Evolutionary conservation across 2,888 invertebrate genomes (phyloP).

Genomic region (Anagyrus pseudococci): DNA sequence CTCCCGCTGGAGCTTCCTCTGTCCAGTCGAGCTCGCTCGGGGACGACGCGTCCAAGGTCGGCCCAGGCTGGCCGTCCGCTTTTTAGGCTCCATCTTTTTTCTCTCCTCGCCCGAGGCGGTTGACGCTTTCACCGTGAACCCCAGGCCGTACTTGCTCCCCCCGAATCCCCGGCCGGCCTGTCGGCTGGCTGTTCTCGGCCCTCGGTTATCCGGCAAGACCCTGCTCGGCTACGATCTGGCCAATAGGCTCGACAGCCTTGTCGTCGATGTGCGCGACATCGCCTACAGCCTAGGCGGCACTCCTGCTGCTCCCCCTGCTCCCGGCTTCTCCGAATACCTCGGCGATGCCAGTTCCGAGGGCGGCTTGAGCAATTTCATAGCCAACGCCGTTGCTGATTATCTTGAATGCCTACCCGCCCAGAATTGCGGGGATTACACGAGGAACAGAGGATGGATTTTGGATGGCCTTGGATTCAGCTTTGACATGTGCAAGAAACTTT

Average conservation of each 20-base stretch:
- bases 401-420: slow-evolving; percentile 56
- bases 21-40: slow-evolving; percentile 70
- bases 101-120: slow-evolving; percentile 65
- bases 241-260: slow-evolving; percentile 63
- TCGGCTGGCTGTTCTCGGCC: slow-evolving; percentile 69
- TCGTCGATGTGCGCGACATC: slow-evolving; percentile 58
- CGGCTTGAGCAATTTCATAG: slow-evolving; percentile 55
- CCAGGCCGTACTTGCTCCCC: slow-evolving; percentile 67
- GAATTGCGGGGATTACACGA: slow-evolving; percentile 42
- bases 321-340: background rate
- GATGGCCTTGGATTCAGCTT: slow-evolving; percentile 67
- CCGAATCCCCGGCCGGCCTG: slow-evolving; percentile 68
- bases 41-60: slow-evolving; percentile 65
- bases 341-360: background rate
- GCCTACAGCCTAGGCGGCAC: background rate
- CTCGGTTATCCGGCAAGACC: slow-evolving; percentile 68
- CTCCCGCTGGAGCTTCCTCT: slow-evolving; percentile 69
- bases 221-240: slow-evolving; percentile 66
- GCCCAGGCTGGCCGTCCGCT: slow-evolving; percentile 66
- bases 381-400: slow-evolving; percentile 57
- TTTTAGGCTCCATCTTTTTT: slow-evolving; percentile 70
- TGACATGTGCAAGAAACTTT: slow-evolving; percentile 64
- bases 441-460: slow-evolving; percentile 67
- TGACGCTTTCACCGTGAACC: slow-evolving; percentile 68
- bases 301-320: too few relatives aligned